phyloP scores from a whole-genome alignment of 2,797 vertebrate species.

The Emydoidea blandingii region DNA sequence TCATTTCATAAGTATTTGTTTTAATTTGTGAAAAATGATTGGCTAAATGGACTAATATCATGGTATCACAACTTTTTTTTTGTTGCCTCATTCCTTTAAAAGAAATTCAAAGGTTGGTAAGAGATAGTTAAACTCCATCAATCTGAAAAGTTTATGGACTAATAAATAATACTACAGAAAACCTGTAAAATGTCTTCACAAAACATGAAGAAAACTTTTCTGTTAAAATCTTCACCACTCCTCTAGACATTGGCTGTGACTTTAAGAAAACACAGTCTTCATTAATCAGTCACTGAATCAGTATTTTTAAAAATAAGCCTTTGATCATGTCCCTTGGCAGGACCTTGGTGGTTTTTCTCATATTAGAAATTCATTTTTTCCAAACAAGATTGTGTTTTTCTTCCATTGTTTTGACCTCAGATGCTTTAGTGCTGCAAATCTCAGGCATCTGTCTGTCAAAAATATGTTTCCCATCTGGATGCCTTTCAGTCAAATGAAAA shows the following conservation, averaged over 20 bases:
- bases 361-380: background rate
- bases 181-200: background rate
- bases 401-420: background rate
- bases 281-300: background rate
- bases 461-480: constrained; percentile 30
- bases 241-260: background rate
- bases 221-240: background rate
- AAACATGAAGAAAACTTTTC: background rate
- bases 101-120: background rate
- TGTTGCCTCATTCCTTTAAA: background rate
- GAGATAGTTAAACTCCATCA: background rate
- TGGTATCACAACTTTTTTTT: background rate
- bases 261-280: background rate
- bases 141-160: background rate
- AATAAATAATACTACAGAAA: background rate
- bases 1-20: background rate
- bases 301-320: background rate
- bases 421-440: constrained; percentile 3
- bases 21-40: background rate
- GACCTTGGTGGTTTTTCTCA: background rate
- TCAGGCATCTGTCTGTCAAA: constrained; percentile 39
- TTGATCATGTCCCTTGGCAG: background rate
- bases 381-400: background rate
- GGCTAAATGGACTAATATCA: background rate
- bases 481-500: constrained; percentile 22